These are phyloP conservation scores for Pelvicachromis taeniatus DNA, from an alignment of 2,113 vertebrate genomes.

Conservation along the genomic window DNA sequence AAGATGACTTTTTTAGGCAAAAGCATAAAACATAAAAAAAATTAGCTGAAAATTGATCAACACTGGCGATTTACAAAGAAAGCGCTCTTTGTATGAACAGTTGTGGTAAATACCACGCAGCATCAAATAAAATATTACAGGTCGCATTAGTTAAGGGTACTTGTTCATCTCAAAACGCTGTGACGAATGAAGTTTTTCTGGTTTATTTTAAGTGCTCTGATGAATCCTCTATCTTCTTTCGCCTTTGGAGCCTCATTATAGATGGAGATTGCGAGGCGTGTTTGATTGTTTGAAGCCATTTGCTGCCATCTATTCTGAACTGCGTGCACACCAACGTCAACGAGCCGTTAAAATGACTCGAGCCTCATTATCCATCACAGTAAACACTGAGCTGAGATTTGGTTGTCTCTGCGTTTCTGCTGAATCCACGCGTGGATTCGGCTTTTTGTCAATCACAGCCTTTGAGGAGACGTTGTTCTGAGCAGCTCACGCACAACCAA, in stretches of 20 bases:
- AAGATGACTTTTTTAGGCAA: not conserved
- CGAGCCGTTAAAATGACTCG: not conserved
- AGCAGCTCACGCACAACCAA: not conserved
- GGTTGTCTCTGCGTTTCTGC: not conserved
- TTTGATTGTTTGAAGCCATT: not conserved
- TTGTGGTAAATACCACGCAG: not conserved
- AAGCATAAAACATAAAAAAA: not conserved
- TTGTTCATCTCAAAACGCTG: not conserved
- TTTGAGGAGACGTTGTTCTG: not conserved
- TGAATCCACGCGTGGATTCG: not conserved
- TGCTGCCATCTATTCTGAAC: not conserved
- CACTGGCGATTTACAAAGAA: not conserved
- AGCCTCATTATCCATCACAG: not conserved
- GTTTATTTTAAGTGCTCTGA: not conserved
- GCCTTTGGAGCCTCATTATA: not conserved
- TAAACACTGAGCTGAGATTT: not conserved
- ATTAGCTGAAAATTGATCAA: not conserved
- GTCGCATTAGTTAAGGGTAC: not conserved
- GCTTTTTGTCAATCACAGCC: not conserved
- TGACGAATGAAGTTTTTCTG: not conserved
- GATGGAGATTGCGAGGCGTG: not conserved
- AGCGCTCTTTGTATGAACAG: not conserved
- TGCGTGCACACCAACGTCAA: not conserved
- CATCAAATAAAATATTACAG: not conserved
- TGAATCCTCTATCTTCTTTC: not conserved